Percentiles rank a stretch among this genome's conserved stretches.
Conservation (phyloP, 2,113 vertebrate genomes). For the Taxidea taxus region DNA sequence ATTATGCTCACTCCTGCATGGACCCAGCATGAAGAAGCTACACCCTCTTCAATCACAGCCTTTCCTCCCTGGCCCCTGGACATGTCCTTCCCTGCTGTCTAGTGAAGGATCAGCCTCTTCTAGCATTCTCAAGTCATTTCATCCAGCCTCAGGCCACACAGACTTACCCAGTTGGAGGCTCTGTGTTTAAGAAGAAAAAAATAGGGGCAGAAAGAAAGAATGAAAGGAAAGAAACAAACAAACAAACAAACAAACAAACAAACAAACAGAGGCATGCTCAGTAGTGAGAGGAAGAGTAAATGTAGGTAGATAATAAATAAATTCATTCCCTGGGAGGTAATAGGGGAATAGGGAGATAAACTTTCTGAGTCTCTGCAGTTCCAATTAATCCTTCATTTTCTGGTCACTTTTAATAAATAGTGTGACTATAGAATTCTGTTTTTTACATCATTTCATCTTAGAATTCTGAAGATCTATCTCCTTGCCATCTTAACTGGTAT, state of each 20-base stretch:
- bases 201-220: too few species aligned
- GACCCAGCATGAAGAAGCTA: background rate
- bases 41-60: background rate
- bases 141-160: background rate
- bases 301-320: background rate
- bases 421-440: too few species aligned
- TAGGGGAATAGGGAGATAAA: too few species aligned
- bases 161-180: background rate
- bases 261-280: background rate
- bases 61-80: background rate
- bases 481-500: too few species aligned
- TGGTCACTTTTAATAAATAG: background rate
- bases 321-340: too few species aligned
- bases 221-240: too few species aligned
- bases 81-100: background rate
- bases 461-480: too few species aligned
- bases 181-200: background rate
- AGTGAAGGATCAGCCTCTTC: background rate
- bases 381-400: too few species aligned
- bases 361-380: too few species aligned
- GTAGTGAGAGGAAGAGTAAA: background rate
- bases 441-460: too few species aligned
- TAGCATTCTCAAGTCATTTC: background rate
- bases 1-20: background rate
- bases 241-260: too few species aligned